Evolutionary conservation across 2,888 invertebrate genomes (phyloP).

Genomic region (Aricia artaxerxes): DNA sequence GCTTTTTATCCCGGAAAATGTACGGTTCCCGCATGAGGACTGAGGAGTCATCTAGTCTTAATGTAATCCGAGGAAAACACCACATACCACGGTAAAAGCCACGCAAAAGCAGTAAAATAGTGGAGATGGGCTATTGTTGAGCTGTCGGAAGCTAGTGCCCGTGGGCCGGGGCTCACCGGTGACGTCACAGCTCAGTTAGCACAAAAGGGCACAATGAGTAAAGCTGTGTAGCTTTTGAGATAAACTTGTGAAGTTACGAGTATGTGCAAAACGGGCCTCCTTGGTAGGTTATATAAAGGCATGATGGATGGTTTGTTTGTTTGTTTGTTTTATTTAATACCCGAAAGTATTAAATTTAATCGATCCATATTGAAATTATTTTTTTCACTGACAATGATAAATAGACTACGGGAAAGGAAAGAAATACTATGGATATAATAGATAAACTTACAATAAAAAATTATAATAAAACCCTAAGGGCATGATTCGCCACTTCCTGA

Average conservation of each 20-base stretch:
- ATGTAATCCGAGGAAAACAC: not conserved
- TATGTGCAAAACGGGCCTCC: not conserved
- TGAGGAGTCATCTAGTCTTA: too few relatives aligned
- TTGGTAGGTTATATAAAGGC: not conserved
- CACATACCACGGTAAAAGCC: not conserved
- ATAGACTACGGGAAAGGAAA: too few relatives aligned
- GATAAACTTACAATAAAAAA: too few relatives aligned
- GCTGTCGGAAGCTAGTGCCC: not conserved
- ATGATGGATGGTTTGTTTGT: not conserved
- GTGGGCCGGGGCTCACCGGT: not conserved
- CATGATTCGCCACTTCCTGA: too few relatives aligned
- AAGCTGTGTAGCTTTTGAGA: not conserved
- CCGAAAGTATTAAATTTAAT: not conserved
- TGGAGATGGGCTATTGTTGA: conserved; percentile 10
- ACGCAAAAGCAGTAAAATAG: not conserved
- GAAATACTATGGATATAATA: too few relatives aligned
- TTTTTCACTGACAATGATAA: too few relatives aligned
- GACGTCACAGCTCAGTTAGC: not conserved
- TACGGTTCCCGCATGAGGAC: too few relatives aligned
- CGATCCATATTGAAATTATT: too few relatives aligned
- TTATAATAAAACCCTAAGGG: too few relatives aligned
- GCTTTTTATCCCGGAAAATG: too few relatives aligned
- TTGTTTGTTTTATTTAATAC: not conserved
- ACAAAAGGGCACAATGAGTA: not conserved
- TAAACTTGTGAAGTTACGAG: not conserved